phyloP scores from a whole-genome alignment of 1,140 invertebrate species.

The Papilio machaon region DNA sequence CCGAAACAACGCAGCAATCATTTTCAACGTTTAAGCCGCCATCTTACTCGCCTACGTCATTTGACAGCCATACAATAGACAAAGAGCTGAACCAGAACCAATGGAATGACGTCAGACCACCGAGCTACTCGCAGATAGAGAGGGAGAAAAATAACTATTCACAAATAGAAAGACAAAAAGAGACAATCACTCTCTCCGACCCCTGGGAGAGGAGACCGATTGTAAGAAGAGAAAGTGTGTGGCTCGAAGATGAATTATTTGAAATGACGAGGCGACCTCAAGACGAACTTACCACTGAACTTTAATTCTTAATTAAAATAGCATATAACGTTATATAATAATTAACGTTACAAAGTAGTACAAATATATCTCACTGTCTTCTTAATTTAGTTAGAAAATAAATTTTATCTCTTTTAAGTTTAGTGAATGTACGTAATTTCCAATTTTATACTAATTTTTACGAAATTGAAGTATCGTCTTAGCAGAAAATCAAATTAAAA shows the following conservation, averaged over 20 bases:
- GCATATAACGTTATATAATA: slow-evolving; percentile 20
- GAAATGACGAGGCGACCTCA: slow-evolving; percentile 88
- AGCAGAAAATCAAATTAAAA: too few relatives aligned
- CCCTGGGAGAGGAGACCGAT: slow-evolving; percentile 78
- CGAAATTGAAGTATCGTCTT: too few relatives aligned
- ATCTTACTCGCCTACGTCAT: slow-evolving; percentile 75
- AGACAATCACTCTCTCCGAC: slow-evolving; percentile 81
- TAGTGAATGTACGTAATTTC: too few relatives aligned
- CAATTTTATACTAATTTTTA: too few relatives aligned
- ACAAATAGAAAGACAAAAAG: slow-evolving; percentile 69
- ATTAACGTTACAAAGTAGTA: slow-evolving; percentile 27
- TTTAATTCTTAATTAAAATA: slow-evolving; percentile 70
- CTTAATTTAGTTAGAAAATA: slow-evolving; percentile 30
- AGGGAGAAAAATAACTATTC: slow-evolving; percentile 65
- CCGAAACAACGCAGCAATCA: slow-evolving; percentile 71
- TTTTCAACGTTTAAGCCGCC: slow-evolving; percentile 84
- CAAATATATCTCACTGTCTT: slow-evolving; percentile 25
- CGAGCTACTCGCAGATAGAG: slow-evolving; percentile 79
- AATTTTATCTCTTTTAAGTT: background rate
- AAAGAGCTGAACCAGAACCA: slow-evolving; percentile 74
- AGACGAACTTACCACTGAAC: slow-evolving; percentile 90
- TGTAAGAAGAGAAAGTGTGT: slow-evolving; percentile 81
- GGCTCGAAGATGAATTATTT: slow-evolving; percentile 88
- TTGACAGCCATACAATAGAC: slow-evolving; percentile 72
- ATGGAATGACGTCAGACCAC: slow-evolving; percentile 80